Conservation (phyloP, 1,140 invertebrate genomes). For the Sarcophaga bullata region DNA sequence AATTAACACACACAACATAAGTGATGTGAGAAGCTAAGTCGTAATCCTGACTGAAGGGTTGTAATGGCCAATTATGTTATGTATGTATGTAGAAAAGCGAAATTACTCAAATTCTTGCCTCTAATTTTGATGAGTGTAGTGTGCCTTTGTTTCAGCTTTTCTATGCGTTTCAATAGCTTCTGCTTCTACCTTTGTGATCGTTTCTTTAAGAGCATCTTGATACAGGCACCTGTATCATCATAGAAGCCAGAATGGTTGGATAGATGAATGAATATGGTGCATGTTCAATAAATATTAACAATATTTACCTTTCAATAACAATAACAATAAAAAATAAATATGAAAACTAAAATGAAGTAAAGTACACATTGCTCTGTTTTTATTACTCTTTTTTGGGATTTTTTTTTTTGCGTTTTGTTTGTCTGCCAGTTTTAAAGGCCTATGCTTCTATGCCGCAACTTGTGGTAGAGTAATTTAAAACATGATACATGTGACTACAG, state of each 20-base stretch:
- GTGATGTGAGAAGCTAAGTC: too few relatives aligned
- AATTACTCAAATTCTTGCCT: too few relatives aligned
- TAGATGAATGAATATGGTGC: neutral
- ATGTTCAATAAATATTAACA: constrained; percentile 27
- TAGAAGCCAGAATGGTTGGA: neutral
- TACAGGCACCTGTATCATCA: neutral
- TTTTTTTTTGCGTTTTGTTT: neutral
- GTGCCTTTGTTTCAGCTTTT: neutral
- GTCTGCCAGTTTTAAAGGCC: neutral
- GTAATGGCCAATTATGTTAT: too few relatives aligned
- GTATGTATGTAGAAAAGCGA: neutral
- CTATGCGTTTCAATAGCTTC: neutral
- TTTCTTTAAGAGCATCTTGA: neutral
- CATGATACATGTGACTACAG: neutral
- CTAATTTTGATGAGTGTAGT: too few relatives aligned
- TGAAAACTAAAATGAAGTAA: constrained; percentile 1
- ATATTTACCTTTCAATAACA: constrained; percentile 12
- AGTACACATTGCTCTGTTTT: neutral
- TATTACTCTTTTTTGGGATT: neutral
- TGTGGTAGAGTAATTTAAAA: neutral
- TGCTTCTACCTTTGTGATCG: neutral
- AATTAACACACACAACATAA: too few relatives aligned
- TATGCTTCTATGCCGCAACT: neutral
- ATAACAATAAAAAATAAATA: neutral
- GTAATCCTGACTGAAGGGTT: too few relatives aligned